Conservation (phyloP, 2,888 invertebrate genomes). For the Palloptera scutellata region DNA sequence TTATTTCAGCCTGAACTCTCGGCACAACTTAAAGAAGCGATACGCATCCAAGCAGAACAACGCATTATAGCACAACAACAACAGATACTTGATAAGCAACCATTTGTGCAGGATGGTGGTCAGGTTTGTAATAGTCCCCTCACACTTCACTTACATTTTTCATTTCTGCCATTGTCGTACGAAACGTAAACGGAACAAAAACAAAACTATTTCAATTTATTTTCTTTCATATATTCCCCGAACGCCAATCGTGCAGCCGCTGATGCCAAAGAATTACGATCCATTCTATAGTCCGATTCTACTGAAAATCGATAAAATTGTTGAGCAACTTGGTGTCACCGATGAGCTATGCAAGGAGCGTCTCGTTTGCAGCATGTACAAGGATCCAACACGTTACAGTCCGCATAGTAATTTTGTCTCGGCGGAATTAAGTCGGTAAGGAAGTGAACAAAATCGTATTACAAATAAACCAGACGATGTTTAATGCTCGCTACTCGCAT, state of each 20-base stretch:
- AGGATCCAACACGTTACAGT: slow-evolving; percentile 80
- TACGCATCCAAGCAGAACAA: slow-evolving; percentile 69
- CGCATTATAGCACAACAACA: slow-evolving; percentile 70
- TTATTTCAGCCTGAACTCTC: slow-evolving; percentile 58
- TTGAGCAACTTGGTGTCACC: slow-evolving; percentile 74
- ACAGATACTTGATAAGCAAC: slow-evolving; percentile 67
- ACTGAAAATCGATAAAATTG: slow-evolving; percentile 78
- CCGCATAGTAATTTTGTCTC: slow-evolving; percentile 89
- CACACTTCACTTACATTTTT: slow-evolving; percentile 3
- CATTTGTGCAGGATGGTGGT: slow-evolving; percentile 62
- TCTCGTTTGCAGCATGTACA: slow-evolving; percentile 85
- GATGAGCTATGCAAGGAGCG: slow-evolving; percentile 80
- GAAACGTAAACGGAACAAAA: neutral
- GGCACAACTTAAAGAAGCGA: slow-evolving; percentile 68
- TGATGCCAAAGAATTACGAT: slow-evolving; percentile 64
- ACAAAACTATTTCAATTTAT: neutral
- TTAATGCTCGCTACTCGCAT: too few species aligned
- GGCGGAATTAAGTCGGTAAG: slow-evolving; percentile 87
- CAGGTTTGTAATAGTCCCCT: slow-evolving; percentile 49
- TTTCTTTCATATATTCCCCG: neutral
- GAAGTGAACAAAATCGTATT: slow-evolving; percentile 40
- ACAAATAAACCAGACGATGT: too few species aligned
- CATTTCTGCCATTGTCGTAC: neutral
- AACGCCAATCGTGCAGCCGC: slow-evolving; percentile 49
- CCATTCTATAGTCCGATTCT: slow-evolving; percentile 81